Base-by-base conservation (phyloP, 2,888 invertebrate species). In the Gymnocheta viridis region DNA sequence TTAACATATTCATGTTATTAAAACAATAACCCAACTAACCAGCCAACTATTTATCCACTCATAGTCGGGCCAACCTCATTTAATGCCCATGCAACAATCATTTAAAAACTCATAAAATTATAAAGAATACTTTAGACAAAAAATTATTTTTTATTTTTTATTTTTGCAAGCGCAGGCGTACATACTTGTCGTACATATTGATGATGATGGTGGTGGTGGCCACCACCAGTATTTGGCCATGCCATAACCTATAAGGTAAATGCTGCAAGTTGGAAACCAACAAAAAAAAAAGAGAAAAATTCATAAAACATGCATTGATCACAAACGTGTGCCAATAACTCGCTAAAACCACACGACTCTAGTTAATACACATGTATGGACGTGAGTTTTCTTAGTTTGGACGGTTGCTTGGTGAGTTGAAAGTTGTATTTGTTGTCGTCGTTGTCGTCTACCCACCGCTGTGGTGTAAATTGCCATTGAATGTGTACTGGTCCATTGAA, bases 81-180 rank as follows among this genome's bases (percentile, higher is more conserved):
- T 72, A 72, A 49, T 72, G 54, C 47, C 64, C 44, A 41, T 64
- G 51, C 70, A 70, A 62, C 62, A 54, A 79, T 70, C 79, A 84
- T 78, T 84, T 81, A 84, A 84, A 84, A 84, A 62, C 81, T 84
- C 84, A 81, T 84, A 84, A 84, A 84, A 84, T 81, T 81, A 84
- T 84, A 73, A 76, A 69, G 73, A 81, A 76, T 84, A 77, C 62
- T 56, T 47, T 7, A 29, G 0, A 32, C 27, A 29, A 35, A 35
- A n/a, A n/a, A n/a, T n/a, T 70, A 35, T 69, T 51, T 19, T n/a
- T 41, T 14, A 22, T 6, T 14, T 41, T 24, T 58, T 32, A 17
- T 51, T 56, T 17, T 35, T 10, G 12, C 47, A 77, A 81, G 84
- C 84, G 84, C 77, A 84, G 84, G 84, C 81, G 84, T 84, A 70